Base-by-base conservation (phyloP, 1,140 invertebrate species). In the Oncopodura yosiiana region DNA sequence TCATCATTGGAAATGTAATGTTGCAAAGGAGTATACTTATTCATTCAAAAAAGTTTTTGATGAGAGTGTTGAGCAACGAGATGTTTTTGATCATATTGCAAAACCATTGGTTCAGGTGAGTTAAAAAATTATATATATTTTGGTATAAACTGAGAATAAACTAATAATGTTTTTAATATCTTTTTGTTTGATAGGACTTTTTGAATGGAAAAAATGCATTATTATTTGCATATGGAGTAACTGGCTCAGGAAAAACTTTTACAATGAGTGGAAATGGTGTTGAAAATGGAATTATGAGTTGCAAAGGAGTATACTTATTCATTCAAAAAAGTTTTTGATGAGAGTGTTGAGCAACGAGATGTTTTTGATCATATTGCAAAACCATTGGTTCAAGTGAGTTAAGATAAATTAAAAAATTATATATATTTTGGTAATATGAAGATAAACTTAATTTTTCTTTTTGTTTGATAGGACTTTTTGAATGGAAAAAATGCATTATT, bases 211-310 rank as follows among this genome's bases (percentile, higher is more conserved):
- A 84, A 70, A 96, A 95, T 76, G 87, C 84, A 34, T 73, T 94
- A 19, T 70, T 98, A 5, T 96, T 97, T 68, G 90, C 92, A 0
- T 97, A 98, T 70, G 94, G 94, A 21, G 87, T 97, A 2, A 97
- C 94, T 3, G 90, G 90, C 1, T 95, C 92, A 59, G 94, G 94
- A 0, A 89, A 98, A 74, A 97, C 94, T 0, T 92, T 83, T 66
- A 97, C 93, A 1, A 94, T 98, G 85, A 90, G 83, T 9, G 91
- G 79, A 0, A 65, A 59, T 14, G 67, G 71, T 5, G 58, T 71
- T n/a, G 74, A 80, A 60, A 74, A 70, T 46, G 18, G 18, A 45
- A 45, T 8, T 23, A 29, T 27, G 11, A n/a, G 24, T 26, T 24
- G 75, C 70, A 24, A 85, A 81, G 68, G 82, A 59, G 46, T n/a